Conservation (phyloP, 1,140 invertebrate species). For the Mesaphorura yosii region DNA sequence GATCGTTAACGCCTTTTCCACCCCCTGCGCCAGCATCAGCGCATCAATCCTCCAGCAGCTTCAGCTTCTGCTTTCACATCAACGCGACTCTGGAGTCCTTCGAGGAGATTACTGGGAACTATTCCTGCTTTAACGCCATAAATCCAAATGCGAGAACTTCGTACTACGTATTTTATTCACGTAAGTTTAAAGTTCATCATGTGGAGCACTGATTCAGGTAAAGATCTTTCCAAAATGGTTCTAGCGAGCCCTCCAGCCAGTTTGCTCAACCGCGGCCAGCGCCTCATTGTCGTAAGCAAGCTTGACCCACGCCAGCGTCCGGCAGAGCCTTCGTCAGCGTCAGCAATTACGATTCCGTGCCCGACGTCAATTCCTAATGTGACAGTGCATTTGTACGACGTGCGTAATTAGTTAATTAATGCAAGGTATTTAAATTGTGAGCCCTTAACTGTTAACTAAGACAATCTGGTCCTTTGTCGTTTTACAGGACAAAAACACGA, state of each 20-base stretch:
- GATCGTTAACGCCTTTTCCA: no score
- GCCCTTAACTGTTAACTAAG: no score
- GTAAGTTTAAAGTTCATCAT: conserved; percentile 1
- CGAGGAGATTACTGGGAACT: conserved; percentile 22
- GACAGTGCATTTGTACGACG: conserved; percentile 8
- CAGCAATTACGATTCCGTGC: conserved; percentile 12
- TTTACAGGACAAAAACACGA: neutral
- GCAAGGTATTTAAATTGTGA: neutral
- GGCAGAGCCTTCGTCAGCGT: neutral
- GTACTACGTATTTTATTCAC: conserved; percentile 15
- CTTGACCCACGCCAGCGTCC: no score
- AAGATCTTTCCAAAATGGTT: neutral
- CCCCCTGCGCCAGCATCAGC: no score
- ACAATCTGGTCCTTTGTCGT: no score
- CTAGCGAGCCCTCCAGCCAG: conserved; percentile 12
- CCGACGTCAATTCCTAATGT: conserved; percentile 16
- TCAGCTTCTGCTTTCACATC: conserved; percentile 11
- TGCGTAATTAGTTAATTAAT: neutral
- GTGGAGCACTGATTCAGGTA: neutral
- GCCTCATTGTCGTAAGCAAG: neutral
- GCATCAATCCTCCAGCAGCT: no score
- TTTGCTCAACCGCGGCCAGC: conserved; percentile 11
- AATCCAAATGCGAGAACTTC: conserved; percentile 5
- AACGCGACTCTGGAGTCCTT: conserved; percentile 14
- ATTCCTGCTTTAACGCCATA: conserved; percentile 13